These are phyloP conservation scores for Drosophila parthenogenetica DNA, from an alignment of 2,888 invertebrate species.

Conservation along the genomic window DNA sequence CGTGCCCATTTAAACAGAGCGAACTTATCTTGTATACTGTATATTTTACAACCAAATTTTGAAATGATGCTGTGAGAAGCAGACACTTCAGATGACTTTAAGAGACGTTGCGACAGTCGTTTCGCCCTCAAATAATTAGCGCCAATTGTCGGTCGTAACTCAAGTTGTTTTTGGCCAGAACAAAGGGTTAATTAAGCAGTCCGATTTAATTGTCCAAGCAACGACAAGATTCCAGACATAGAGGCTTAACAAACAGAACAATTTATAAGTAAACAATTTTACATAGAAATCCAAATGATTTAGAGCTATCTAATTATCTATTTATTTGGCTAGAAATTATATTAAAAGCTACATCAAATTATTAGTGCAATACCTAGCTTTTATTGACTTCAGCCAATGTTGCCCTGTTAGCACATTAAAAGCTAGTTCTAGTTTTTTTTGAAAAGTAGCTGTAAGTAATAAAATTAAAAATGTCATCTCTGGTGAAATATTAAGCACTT, in stretches of 20 bases:
- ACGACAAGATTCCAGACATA: slow-evolving; percentile 1
- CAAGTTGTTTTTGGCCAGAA: slow-evolving; percentile 34
- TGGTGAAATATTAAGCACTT: too few species aligned
- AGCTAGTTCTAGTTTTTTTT: too few species aligned
- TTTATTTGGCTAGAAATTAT: too few species aligned
- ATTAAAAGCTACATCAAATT: too few species aligned
- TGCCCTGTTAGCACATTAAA: too few species aligned
- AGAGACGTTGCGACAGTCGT: slow-evolving; percentile 17
- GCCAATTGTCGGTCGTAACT: slow-evolving; percentile 57
- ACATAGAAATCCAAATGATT: too few species aligned
- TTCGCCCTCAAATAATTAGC: slow-evolving; percentile 54
- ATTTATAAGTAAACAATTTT: slow-evolving; percentile 2
- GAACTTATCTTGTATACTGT: slow-evolving; percentile 48
- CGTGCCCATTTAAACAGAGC: slow-evolving; percentile 38
- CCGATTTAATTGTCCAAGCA: slow-evolving; percentile 33
- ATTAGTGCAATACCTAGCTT: too few species aligned
- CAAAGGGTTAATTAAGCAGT: slow-evolving; percentile 63
- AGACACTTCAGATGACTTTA: slow-evolving; percentile 40
- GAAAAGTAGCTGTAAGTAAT: too few species aligned
- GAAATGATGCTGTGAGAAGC: slow-evolving; percentile 34
- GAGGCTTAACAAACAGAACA: not conserved
- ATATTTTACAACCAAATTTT: slow-evolving; percentile 70
- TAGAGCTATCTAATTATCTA: too few species aligned
- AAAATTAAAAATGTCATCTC: too few species aligned
- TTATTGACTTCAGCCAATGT: too few species aligned